Conservation (phyloP, 2,888 invertebrate species). For the Entomobrya proxima region DNA sequence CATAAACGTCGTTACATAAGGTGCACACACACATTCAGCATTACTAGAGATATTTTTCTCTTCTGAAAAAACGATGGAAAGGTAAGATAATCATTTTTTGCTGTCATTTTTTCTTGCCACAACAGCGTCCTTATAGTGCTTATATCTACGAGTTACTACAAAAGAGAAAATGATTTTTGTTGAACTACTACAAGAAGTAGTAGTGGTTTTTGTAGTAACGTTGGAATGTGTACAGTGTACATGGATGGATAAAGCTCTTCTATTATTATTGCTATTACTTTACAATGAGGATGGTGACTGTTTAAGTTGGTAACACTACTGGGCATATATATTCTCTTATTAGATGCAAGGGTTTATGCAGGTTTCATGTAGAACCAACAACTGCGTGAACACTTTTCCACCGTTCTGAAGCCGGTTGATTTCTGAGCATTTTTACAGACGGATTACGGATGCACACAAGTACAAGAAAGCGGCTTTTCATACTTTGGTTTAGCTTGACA, state of each 20-base stretch:
- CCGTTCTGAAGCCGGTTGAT: background rate
- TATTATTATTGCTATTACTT: background rate
- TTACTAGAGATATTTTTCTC: background rate
- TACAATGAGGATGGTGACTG: background rate
- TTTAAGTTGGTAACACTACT: background rate
- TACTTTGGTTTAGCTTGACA: slow-evolving; percentile 12
- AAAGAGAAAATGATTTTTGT: background rate
- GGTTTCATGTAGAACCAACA: background rate
- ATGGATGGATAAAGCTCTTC: no score
- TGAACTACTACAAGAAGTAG: background rate
- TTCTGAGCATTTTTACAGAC: slow-evolving; percentile 1
- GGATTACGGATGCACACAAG: background rate
- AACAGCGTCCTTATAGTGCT: background rate
- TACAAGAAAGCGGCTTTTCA: slow-evolving; percentile 16
- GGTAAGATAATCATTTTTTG: slow-evolving; percentile 61
- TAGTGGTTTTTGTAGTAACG: background rate
- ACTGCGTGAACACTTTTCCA: background rate
- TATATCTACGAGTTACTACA: background rate
- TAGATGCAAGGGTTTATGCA: background rate
- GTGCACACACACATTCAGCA: background rate
- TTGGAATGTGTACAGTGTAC: background rate
- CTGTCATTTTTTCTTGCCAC: slow-evolving; percentile 15
- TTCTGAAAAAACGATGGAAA: slow-evolving; percentile 56
- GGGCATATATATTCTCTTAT: no score
- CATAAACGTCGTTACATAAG: slow-evolving; percentile 32